Evolutionary conservation across 23 tunicate species (phyloP).

Genomic region (Halocynthia roretzi): DNA sequence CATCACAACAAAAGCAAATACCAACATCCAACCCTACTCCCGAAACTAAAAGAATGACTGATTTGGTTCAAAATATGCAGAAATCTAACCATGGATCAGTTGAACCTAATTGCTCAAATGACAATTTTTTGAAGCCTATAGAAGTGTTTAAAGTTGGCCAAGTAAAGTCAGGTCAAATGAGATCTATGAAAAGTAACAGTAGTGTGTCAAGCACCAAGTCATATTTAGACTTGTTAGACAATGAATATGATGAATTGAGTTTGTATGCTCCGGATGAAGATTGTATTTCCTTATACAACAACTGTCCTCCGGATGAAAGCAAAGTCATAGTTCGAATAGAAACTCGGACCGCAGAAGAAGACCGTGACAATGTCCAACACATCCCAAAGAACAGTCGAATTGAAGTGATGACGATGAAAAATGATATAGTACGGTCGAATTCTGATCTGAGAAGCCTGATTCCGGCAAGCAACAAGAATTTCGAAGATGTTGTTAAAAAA

Average conservation of each 20-base stretch:
- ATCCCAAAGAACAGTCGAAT: neutral
- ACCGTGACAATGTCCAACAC: neutral
- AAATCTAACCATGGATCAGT: neutral
- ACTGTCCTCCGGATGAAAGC: neutral
- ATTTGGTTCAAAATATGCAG: neutral
- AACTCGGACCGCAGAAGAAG: too few species aligned
- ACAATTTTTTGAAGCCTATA: too few species aligned
- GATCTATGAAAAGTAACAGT: too few species aligned
- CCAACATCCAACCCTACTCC: neutral
- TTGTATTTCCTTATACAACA: conserved; percentile 1
- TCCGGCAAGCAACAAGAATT: neutral
- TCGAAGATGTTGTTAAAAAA: neutral
- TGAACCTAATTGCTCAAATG: neutral
- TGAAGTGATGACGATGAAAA: neutral
- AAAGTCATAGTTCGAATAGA: neutral
- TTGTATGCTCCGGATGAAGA: conserved; percentile 22
- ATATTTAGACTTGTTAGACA: neutral
- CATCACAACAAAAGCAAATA: neutral
- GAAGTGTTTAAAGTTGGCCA: too few species aligned
- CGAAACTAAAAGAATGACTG: neutral
- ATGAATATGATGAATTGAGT: conserved; percentile 7
- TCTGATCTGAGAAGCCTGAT: neutral
- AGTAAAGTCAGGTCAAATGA: too few species aligned
- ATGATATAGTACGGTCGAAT: neutral
- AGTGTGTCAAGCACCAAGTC: too few species aligned